Evolutionary conservation across 1,140 invertebrate species (phyloP).

Genomic region (Epicauta chinensis): DNA sequence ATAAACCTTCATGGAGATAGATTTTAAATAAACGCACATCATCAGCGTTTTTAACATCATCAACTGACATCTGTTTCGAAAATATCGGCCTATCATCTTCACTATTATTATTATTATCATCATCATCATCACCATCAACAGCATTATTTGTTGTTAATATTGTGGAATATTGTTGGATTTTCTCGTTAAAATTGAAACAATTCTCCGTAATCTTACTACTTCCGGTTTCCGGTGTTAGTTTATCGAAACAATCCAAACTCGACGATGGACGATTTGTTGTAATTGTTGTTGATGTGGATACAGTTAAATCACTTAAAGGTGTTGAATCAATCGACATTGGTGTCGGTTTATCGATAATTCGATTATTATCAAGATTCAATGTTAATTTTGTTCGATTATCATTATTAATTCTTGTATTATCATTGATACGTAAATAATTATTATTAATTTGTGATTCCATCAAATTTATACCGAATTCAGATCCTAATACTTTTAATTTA

Average conservation of each 20-base stretch:
- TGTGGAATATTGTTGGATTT: no score
- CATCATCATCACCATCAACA: not conserved
- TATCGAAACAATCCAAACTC: not conserved
- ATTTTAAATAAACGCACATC: slow-evolving; percentile 40
- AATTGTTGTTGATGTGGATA: no score
- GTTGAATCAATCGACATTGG: slow-evolving; percentile 36
- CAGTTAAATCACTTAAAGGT: slow-evolving; percentile 32
- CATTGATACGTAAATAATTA: slow-evolving; percentile 25
- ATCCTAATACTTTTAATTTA: slow-evolving; percentile 38
- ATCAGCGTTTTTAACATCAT: not conserved
- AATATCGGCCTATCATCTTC: not conserved
- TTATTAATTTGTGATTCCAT: slow-evolving; percentile 16
- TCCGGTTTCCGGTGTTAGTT: slow-evolving; percentile 20
- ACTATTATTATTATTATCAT: not conserved
- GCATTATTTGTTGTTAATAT: not conserved
- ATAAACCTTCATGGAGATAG: slow-evolving; percentile 55
- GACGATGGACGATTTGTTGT: not conserved
- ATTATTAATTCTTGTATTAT: slow-evolving; percentile 28
- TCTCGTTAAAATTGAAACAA: no score
- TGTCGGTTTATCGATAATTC: slow-evolving; percentile 24
- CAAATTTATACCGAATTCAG: slow-evolving; percentile 35
- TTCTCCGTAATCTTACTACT: no score
- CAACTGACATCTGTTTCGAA: not conserved
- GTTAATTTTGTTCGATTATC: slow-evolving; percentile 16
- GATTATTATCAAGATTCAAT: slow-evolving; percentile 29